phyloP scores from a whole-genome alignment of 2,113 vertebrate genomes.

The Vicugna pacos region DNA sequence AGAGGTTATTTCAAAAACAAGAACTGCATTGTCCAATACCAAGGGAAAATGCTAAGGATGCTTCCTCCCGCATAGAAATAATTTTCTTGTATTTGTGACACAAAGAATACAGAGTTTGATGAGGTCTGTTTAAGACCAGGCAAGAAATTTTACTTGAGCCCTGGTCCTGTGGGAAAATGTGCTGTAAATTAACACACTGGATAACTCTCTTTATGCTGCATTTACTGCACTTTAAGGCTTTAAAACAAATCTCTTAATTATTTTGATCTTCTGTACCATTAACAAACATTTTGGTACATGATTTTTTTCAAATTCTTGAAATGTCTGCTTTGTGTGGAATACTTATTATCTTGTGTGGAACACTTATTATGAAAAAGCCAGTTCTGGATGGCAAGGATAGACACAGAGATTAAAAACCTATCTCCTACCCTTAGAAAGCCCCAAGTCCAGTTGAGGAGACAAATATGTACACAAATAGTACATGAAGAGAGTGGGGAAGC shows the following conservation, averaged over 20 bases:
- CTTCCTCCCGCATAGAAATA: neutral
- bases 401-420: neutral
- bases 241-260: neutral
- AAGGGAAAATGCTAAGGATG: neutral
- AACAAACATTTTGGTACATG: slow-evolving; percentile 1
- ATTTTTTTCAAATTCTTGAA: slow-evolving; percentile 15
- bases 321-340: neutral
- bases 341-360: no score
- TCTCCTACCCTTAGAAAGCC: neutral
- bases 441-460: neutral
- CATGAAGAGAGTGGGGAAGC: neutral
- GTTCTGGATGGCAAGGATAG: neutral
- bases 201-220: neutral
- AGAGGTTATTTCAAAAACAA: neutral
- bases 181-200: neutral
- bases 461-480: neutral
- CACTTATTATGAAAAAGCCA: neutral
- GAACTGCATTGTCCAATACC: neutral
- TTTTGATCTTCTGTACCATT: neutral
- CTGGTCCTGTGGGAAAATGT: neutral
- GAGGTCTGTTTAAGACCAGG: neutral
- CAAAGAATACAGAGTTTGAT: neutral
- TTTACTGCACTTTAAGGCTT: neutral
- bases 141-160: slow-evolving; percentile 2
- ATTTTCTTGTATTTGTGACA: neutral